phyloP scores from a whole-genome alignment of 2,113 vertebrate genomes.

The Amazona vittata region DNA sequence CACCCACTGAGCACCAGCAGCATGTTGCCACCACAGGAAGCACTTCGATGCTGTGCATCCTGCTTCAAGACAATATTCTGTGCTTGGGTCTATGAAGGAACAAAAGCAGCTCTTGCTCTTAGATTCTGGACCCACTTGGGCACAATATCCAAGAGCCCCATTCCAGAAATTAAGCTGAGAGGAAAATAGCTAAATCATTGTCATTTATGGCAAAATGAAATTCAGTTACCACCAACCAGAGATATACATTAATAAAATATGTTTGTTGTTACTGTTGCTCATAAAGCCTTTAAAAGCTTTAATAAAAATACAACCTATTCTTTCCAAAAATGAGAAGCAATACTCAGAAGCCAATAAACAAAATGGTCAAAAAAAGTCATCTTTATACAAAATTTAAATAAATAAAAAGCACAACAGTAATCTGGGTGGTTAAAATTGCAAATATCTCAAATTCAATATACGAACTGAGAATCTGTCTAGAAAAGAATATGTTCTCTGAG shows the following conservation, averaged over 20 bases:
- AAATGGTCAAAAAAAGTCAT: neutral
- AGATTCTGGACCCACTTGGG: too few species aligned
- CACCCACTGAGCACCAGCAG: neutral
- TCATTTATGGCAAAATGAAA: neutral
- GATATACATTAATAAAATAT: neutral
- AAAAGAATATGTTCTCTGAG: neutral
- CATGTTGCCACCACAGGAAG: neutral
- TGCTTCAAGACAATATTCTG: neutral
- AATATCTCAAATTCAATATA: neutral
- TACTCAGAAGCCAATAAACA: neutral
- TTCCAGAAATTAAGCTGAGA: neutral
- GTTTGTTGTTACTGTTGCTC: neutral
- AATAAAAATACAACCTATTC: neutral
- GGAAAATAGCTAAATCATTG: neutral
- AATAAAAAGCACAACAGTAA: neutral
- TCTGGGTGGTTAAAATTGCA: neutral
- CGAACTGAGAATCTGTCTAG: neutral
- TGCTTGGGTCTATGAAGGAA: neutral
- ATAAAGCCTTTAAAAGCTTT: neutral
- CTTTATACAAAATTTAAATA: neutral
- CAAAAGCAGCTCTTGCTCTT: neutral
- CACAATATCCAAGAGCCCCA: neutral
- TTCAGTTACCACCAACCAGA: neutral
- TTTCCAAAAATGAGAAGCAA: neutral
- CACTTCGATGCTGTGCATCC: neutral